Base-by-base conservation (phyloP, 2,113 vertebrate genomes). In the Epinephelus lanceolatus region DNA sequence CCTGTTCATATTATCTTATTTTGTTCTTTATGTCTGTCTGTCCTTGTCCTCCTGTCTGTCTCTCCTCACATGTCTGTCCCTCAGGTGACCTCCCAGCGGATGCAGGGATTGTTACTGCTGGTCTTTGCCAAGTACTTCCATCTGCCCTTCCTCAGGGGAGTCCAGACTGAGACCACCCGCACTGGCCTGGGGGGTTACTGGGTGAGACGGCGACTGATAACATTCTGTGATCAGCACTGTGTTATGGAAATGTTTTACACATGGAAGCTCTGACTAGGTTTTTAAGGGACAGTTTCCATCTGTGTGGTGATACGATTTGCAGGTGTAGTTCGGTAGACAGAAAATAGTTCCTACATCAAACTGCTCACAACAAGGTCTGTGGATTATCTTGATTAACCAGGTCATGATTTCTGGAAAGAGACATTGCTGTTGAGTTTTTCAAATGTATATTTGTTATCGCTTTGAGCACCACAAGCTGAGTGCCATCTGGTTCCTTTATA, bases 41-140 rank as follows among this genome's bases (percentile, higher is more conserved):
- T 42, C 37, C 67, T 45, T 78, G 10, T 63, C 9, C 21, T 47
- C 62, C 21, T 55, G 14, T 73, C 40, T 60, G 30, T 69, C 13
- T 40, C 14, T 45, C 30, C n/a, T 45, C 27, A 25, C 51, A n/a
- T 67, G 21, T 71, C 51, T 69, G 52, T 65, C 71, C 62, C 72
- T 56, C 93, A 99, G 98, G 97, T 99, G 88, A 97, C 97, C 25
- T 99, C 98, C 0, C 97, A 99, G 88, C 91, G 98, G 83, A 99
- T 99, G 98, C 98, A 99, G 88, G 97, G 98, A 0, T 94, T 98
- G 84, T 94, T 99, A 55, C 93, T 99, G 25, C 94, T 99, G 84
- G 94, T 99, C 47, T 99, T 99, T 87, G 95, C 97, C 91, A 98
- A 98, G 90, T 98, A 98, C 92, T 98, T 96, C 90, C 97, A 98